These are phyloP conservation scores for Phrynocephalus versicolor DNA, from an alignment of 2,113 vertebrate genomes.

Conservation along the genomic window DNA sequence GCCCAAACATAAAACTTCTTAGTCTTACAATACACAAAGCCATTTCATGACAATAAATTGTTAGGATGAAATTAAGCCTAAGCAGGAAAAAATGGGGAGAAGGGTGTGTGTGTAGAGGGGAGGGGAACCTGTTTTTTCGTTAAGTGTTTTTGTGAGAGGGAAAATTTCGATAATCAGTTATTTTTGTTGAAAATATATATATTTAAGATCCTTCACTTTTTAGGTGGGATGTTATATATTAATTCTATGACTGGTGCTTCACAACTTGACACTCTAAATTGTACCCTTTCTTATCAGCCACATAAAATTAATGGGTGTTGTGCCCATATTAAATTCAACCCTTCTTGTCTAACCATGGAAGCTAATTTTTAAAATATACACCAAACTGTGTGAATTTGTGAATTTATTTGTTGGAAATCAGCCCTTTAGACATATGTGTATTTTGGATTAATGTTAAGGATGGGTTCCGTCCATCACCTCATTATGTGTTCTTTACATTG, in stretches of 20 bases:
- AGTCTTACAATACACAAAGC: conserved; percentile 13
- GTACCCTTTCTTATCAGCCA: neutral
- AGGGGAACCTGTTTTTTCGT: neutral
- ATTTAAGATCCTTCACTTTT: neutral
- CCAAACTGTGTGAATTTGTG: neutral
- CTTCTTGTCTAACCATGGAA: neutral
- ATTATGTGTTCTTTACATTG: neutral
- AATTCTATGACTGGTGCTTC: neutral
- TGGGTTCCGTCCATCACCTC: neutral
- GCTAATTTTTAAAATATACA: too few species aligned
- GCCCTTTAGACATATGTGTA: too few species aligned
- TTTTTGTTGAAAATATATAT: neutral
- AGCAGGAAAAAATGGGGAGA: neutral
- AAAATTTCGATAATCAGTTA: neutral
- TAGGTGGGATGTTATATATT: neutral
- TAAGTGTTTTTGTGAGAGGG: neutral
- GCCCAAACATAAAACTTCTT: conserved; percentile 32
- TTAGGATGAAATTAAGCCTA: conserved; percentile 22
- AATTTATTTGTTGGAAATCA: neutral
- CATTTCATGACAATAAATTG: conserved; percentile 41
- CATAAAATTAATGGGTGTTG: neutral
- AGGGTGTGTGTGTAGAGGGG: neutral
- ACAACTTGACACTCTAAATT: neutral
- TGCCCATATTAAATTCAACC: neutral
- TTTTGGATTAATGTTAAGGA: neutral